These are phyloP conservation scores for Rhynchomys soricoides DNA, from an alignment of 2,113 vertebrate species.

Conservation along the genomic window DNA sequence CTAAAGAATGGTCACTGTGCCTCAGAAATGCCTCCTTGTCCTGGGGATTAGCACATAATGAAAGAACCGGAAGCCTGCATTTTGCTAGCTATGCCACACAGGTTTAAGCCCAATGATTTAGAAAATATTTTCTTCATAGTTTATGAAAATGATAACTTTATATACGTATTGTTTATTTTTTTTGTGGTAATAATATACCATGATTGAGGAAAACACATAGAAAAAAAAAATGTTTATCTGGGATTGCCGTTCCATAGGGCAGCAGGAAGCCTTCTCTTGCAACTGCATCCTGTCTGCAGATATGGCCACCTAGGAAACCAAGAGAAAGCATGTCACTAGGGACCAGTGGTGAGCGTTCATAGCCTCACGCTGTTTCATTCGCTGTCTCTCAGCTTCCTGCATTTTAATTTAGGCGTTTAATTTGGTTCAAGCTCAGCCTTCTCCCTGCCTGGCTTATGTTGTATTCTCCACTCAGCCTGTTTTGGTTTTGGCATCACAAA, in stretches of 20 bases:
- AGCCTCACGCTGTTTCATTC: no score
- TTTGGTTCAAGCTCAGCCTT: neutral
- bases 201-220: neutral
- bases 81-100: neutral
- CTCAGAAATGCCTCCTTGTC: neutral
- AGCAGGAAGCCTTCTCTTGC: neutral
- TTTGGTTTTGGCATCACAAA: neutral
- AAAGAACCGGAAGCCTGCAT: neutral
- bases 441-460: neutral
- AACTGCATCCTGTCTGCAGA: neutral
- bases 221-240: neutral
- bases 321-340: no score
- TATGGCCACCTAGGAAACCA: neutral
- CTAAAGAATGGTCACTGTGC: slow-evolving; percentile 4
- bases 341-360: no score
- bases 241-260: neutral
- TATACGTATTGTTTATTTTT: neutral
- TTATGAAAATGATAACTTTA: neutral
- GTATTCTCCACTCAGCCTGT: neutral
- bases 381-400: no score
- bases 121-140: slow-evolving; percentile 11
- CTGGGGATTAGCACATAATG: neutral
- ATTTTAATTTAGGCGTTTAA: neutral
- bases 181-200: neutral
- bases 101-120: neutral